Evolutionary conservation across 2,113 vertebrate species (phyloP).

Genomic region (Holacanthus passer): DNA sequence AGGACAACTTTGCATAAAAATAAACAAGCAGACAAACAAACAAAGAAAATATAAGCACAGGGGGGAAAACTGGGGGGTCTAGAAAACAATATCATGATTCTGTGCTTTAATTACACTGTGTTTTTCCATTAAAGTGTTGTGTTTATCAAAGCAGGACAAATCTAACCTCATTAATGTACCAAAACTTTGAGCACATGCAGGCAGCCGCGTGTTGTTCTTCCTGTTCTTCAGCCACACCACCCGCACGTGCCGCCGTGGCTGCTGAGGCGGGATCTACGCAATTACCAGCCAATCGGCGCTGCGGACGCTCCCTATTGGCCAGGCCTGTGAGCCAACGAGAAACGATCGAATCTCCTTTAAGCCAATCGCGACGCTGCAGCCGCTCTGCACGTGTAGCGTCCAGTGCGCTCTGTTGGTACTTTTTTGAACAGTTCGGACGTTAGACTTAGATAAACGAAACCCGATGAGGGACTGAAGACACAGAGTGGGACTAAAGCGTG

Average conservation of each 20-base stretch:
- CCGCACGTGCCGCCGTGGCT: conserved; percentile 70
- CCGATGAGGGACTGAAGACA: background rate
- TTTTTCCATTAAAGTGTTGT: too few species aligned
- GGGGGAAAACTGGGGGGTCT: accelerated
- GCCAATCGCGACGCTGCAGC: conserved; percentile 56
- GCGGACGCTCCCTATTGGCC: conserved; percentile 55
- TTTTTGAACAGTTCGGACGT: conserved; percentile 40
- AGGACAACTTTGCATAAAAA: background rate
- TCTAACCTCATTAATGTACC: conserved; percentile 23
- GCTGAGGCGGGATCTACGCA: background rate
- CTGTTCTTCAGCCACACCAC: conserved; percentile 65
- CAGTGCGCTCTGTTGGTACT: conserved; percentile 18
- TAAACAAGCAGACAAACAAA: background rate
- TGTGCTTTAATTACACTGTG: too few species aligned
- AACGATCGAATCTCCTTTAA: accelerated
- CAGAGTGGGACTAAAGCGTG: background rate
- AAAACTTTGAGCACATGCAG: conserved; percentile 33
- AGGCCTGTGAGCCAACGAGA: conserved; percentile 45
- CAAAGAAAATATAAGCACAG: too few species aligned
- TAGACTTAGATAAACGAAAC: conserved; percentile 21
- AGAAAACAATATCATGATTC: too few species aligned
- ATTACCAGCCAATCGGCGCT: conserved; percentile 60
- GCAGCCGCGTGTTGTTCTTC: conserved; percentile 52
- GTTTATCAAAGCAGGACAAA: background rate
- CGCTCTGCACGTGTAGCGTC: conserved; percentile 72